Conservation (phyloP, 2,797 vertebrate species). For the Hemibagrus guttatus region DNA sequence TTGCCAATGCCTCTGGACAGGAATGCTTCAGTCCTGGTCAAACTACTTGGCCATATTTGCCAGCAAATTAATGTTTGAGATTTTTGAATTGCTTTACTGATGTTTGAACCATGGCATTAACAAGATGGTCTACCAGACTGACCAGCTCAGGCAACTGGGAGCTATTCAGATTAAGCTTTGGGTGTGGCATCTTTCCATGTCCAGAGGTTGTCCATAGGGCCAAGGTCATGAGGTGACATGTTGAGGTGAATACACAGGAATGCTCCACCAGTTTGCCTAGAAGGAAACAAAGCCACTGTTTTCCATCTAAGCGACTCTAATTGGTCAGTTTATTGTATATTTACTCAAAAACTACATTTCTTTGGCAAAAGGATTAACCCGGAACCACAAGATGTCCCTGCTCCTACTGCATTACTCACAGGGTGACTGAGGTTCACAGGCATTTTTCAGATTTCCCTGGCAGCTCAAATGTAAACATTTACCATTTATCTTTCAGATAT, state of each 20-base stretch:
- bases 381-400: background rate
- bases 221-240: background rate
- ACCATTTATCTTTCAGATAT: constrained; percentile 36
- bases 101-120: background rate
- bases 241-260: background rate
- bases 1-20: background rate
- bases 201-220: background rate
- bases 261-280: background rate
- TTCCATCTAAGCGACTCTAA: no score
- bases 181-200: background rate
- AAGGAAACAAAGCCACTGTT: background rate
- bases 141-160: background rate
- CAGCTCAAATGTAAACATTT: constrained; percentile 59
- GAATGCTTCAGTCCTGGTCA: no score
- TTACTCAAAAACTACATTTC: background rate
- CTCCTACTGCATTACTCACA: background rate
- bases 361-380: background rate
- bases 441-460: constrained; percentile 49
- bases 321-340: background rate
- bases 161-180: background rate
- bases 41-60: background rate
- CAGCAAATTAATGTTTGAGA: background rate
- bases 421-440: constrained; percentile 35
- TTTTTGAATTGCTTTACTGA: background rate
- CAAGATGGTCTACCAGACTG: background rate